Conservation (phyloP, 92 coral and sea anemone genomes). For the Epizoanthus illoricatus region DNA sequence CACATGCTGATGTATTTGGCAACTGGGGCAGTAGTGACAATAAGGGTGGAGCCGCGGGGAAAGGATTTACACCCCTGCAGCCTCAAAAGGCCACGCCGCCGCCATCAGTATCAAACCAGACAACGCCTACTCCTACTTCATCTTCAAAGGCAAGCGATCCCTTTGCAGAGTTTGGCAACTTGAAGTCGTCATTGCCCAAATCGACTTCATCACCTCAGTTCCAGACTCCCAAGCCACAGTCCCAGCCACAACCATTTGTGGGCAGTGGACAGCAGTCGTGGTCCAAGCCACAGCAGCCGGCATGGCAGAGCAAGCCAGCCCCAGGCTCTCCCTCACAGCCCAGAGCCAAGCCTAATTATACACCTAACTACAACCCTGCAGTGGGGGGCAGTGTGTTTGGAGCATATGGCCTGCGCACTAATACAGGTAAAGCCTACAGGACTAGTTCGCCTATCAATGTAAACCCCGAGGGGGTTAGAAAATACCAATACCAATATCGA, state of each 20-base stretch:
- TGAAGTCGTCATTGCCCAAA: conserved; percentile 54
- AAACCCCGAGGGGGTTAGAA: too few species aligned
- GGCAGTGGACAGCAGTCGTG: conserved; percentile 56
- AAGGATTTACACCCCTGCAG: conserved; percentile 58
- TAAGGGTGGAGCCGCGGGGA: conserved; percentile 10
- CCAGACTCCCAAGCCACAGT: conserved; percentile 43
- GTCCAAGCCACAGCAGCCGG: conserved; percentile 68
- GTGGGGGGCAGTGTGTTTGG: conserved; percentile 88
- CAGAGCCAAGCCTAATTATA: conserved; percentile 79
- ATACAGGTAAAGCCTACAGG: conserved; percentile 12
- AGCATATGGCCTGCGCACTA: conserved; percentile 76
- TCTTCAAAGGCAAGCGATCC: conserved; percentile 65
- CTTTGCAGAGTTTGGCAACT: conserved; percentile 90
- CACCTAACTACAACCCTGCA: conserved; percentile 65
- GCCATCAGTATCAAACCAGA: conserved; percentile 50
- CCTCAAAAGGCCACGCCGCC: conserved; percentile 46
- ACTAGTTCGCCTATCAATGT: too few species aligned
- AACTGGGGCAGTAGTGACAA: conserved; percentile 62
- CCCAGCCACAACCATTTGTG: conserved; percentile 48
- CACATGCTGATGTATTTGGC: conserved; percentile 66
- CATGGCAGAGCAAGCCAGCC: conserved; percentile 50
- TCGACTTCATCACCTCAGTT: conserved; percentile 60
- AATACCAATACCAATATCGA: too few species aligned
- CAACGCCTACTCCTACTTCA: conserved; percentile 24
- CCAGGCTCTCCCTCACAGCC: conserved; percentile 50